Base-by-base conservation (phyloP, 64 coral and sea anemone genomes). In the Astreopora myriophthalma region DNA sequence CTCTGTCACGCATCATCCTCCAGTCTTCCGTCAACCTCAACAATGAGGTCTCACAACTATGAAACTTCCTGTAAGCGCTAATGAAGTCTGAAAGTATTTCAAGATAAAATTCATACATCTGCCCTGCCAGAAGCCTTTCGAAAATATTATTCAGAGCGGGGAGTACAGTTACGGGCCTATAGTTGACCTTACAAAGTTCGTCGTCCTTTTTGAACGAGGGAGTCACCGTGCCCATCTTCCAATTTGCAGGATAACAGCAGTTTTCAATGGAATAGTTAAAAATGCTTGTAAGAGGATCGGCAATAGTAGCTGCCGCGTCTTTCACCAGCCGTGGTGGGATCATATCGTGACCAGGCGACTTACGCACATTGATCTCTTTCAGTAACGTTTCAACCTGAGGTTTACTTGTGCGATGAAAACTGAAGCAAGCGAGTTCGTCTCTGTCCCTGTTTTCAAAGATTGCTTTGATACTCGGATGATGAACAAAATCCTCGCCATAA, bases 171-270 rank as follows among this genome's bases (percentile, higher is more conserved):
- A 46, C 42, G 42, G 42, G 42, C 42, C 42, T 46, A 46, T 46
- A 46, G 42, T 46, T 46, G 42, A 46, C 42, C 42, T 46, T 46
- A 46, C 42, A 46, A 46, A 46, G 42, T 11, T 46, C 42, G 42
- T 46, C 42, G 42, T 46, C 42, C 42, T 46, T 46, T 46, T 46
- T 46, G 48, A 57, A 32, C 61, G 26, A 26, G 68, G 63, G 84
- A 86, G 84, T 86, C 1, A 86, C 65, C 69, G 64, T 58, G 39
- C 64, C 84, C 34, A 63, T 85, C 81, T 85, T 68, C 60, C 81
- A 85, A 14, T 83, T 55, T 26, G 30, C n/a, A 34, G 11, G 62
- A 35, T 68, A 86, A 40, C 34, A 39, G 6, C 58, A 86, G 33
- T 86, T 58, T 37, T 37, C 55, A 86, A 86, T 86, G 70, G 32